Evolutionary conservation across 37 sponge, comb jelly and placozoan genomes (phyloP), one percentile per base, ranked within the genome.

Genomic region (Oopsacas minuta): DNA sequence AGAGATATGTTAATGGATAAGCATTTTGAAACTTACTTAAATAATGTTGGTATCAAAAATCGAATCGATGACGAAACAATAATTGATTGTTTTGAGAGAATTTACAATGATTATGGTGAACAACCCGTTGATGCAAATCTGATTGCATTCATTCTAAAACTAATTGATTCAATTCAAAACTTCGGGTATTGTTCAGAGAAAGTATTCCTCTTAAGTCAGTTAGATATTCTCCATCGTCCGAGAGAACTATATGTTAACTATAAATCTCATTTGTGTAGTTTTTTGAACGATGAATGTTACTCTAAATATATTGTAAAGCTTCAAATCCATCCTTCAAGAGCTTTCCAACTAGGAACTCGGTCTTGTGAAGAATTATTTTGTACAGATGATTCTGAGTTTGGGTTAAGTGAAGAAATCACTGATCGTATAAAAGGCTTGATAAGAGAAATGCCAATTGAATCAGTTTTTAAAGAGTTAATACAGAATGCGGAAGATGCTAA

Each of bases 401-500:
- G 75, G 17, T 34, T 61, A 25, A 34, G 28, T 5, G 75, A 61
- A n/a, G 30, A 61, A 20, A 61, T 61, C 20, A 61, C 75, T 3
- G 75, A 61, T 61, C 75, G 75, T 32, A 61, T 61, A 32, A 10
- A 20, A 34, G 30, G 30, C 28, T 61, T 61, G 22, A 61, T 61
- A 32, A 61, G 75, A 61, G 75, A 61, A n/a, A 61, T 61, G 75
- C 75, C 75, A n/a, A 3, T 61, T 5, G 28, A 34, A 32, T 61
- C 75, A 32, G 28, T 61, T 61, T 5, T 61, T 12, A 61, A 61
- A 12, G 75, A 61, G 28, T 20, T 61, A 34, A 61, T 61, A 25
- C 75, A 61, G 75, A 61, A 61, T 61, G 75, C 75, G 1, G 75
- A 61, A 61, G 75, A 61, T 12, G 75, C 75, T 3, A 10, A 61